Evolutionary conservation across 2,113 vertebrate genomes (phyloP), one percentile per base, ranked within the genome.

Genomic region (Charina bottae): DNA sequence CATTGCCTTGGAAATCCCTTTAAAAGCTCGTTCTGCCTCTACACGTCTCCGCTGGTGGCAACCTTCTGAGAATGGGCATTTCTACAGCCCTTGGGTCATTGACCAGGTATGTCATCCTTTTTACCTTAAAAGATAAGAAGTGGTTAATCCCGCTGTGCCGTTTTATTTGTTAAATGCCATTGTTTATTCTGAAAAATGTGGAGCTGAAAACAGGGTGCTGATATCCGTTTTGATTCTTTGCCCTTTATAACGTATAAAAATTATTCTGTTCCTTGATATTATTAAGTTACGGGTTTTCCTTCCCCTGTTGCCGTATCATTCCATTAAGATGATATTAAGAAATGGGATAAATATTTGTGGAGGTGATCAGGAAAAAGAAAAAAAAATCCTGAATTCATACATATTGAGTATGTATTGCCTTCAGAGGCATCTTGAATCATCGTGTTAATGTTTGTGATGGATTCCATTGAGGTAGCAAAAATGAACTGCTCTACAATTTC

Each of bases 1-100:
- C 95, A 98, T 99, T 2, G 99, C 99, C 72, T 96, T 99, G 95
- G 98, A 99, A 95, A 98, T 99, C 91, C 99, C 99, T 1, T 88
- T 99, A 95, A 98, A 98, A 87, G 98, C 99, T 10, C 98, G 98
- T 5, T 98, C 98, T 0, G 53, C 96, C 17, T 98, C 98, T 87
- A 98, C 99, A 1, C 98, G 98, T 6, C 98, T 99, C 21, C 98
- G 98, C 93, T 99, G 99, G 99, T 99, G 99, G 99, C 99, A 99
- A 1, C 99, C 99, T 0, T 99, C 99, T 0, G 99, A 99, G 85
- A 98, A 98, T 0, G 99, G 99, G 42, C 98, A 99, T 92, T 99
- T 99, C 97, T 99, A 99, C 94, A 99, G 99, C 37, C 99, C 99
- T 28, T 99, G 99, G 99, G 99, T 99, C 86, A 99, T 99, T 0